Conservation (phyloP, 2,888 invertebrate genomes). For the Tupiocoris notatus region DNA sequence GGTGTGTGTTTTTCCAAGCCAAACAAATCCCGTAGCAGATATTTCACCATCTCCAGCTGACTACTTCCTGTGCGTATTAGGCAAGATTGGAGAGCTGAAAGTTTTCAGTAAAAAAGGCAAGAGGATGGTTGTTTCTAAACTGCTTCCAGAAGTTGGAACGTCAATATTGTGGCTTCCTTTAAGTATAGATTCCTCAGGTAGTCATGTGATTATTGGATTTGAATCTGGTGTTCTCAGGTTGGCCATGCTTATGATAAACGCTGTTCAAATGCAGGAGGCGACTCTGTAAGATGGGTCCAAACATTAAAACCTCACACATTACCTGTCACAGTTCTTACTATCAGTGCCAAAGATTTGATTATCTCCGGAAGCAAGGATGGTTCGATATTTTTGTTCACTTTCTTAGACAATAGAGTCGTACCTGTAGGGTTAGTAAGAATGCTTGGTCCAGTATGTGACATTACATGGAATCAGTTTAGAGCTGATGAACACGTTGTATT, state of each 20-base stretch:
- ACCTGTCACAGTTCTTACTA: not conserved
- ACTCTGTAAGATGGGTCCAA: not conserved
- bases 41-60: slow-evolving; percentile 69
- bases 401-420: slow-evolving; percentile 53
- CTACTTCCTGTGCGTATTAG: slow-evolving; percentile 69
- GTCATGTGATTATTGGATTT: slow-evolving; percentile 12
- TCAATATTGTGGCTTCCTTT: slow-evolving; percentile 69
- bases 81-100: slow-evolving; percentile 70
- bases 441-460: slow-evolving; percentile 63
- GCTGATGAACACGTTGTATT: not conserved
- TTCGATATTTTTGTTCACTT: slow-evolving; percentile 45
- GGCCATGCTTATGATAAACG: not conserved
- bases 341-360: slow-evolving; percentile 52
- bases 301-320: not conserved
- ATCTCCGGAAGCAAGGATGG: slow-evolving; percentile 67
- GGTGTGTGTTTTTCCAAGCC: slow-evolving; percentile 63
- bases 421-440: slow-evolving; percentile 69
- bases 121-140: slow-evolving; percentile 62
- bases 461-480: slow-evolving; percentile 62
- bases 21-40: slow-evolving; percentile 71
- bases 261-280: not conserved
- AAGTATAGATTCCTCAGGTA: slow-evolving; percentile 55
- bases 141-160: slow-evolving; percentile 61
- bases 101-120: slow-evolving; percentile 68
- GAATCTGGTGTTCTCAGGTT: not conserved